Evolutionary conservation across 2,888 invertebrate species (phyloP), one percentile per base, ranked within the genome.

Genomic region (Netelia inedita): DNA sequence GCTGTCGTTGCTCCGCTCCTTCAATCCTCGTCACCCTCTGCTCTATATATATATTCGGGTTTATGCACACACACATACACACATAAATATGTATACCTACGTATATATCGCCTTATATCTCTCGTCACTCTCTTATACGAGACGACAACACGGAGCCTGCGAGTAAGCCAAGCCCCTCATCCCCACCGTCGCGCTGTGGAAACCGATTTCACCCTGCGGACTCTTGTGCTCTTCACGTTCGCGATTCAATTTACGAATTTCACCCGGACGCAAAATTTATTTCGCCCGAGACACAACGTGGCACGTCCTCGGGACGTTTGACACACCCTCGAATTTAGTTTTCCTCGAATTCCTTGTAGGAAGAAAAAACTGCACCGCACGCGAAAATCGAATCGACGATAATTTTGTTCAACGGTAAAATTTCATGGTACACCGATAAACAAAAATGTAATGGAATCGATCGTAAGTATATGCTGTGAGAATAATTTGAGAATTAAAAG

Each of bases 211-310:
- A 53, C 23, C 35, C 63, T 8, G 19, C 63, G 69, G 28, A 65
- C 57, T 57, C 28, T 16, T 23, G 35, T 1, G 19, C 73, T 73
- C 50, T 46, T 66, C 73, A 68, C 59, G 57, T 66, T 21, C 72
- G 50, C 72, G 55, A 84, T 81, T 84, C 68, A 84, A 84, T 84
- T 84, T 84, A 65, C 73, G 81, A 78, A 76, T 81, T 84, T 73
- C 16, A 35, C 66, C 61, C 80, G 55, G 84, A 84, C 66, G 53
- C 41, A 61, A 50, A 80, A 80, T 80, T 84, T 73, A 79, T 79
- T 79, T 69, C 68, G 43, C 16, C 65, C 35, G 23, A 55, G 73
- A 61, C 66, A 50, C 43, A 28, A 55, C 69, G 28, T 23, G 6
- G 16, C 63, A 19, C 46, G 16, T 55, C 28, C 63, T n/a, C 46